Evolutionary conservation across 2,113 vertebrate species (phyloP).

Genomic region (Plecotus auritus): DNA sequence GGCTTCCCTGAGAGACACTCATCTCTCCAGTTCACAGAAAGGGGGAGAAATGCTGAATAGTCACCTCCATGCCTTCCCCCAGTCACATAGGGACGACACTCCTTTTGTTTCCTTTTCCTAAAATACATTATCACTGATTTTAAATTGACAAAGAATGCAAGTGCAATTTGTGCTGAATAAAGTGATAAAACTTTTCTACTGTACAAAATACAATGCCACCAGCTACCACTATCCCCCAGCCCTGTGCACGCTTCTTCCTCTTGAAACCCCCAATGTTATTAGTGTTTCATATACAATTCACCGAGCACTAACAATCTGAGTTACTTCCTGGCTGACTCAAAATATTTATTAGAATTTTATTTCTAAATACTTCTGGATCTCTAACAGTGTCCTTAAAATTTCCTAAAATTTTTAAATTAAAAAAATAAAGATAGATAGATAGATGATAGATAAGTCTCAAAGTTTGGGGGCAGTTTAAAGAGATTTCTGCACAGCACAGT

Average conservation of each 20-base stretch:
- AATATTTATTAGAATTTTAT: not conserved
- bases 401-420: not conserved
- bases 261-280: not conserved
- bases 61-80: not conserved
- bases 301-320: not conserved
- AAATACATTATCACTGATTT: not conserved
- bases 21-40: not conserved
- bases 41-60: not conserved
- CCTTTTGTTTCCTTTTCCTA: not conserved
- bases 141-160: not conserved
- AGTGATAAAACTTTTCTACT: not conserved
- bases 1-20: not conserved
- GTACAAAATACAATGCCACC: not conserved
- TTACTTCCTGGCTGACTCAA: not conserved
- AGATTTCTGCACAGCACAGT: conserved; percentile 37
- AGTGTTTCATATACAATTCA: not conserved
- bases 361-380: conserved; percentile 53
- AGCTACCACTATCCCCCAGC: not conserved
- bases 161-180: not conserved
- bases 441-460: not conserved
- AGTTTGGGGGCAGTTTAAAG: conserved; percentile 53
- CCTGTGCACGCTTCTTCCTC: conserved; percentile 40
- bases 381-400: conserved; percentile 31
- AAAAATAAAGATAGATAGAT: too few species aligned
- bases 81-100: too few species aligned